phyloP scores from a whole-genome alignment of 2,113 vertebrate species.

The Galeopterus variegatus region DNA sequence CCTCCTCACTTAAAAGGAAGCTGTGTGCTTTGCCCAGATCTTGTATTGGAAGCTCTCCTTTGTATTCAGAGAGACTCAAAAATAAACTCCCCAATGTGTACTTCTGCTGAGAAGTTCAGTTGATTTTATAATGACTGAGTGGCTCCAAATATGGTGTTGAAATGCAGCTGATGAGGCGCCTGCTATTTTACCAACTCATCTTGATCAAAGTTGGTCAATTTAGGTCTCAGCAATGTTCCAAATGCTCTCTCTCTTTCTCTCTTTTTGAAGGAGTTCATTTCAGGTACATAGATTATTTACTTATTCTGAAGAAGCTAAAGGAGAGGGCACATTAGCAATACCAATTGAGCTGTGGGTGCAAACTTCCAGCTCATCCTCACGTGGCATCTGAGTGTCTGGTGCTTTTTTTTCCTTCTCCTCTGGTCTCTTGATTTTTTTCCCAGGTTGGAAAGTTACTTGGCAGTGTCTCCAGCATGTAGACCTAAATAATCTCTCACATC shows the following conservation, averaged over 20 bases:
- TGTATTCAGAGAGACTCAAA: slow-evolving; percentile 71
- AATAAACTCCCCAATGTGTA: slow-evolving; percentile 75
- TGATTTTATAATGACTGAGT: slow-evolving; percentile 69
- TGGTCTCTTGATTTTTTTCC: not conserved
- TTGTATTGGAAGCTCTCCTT: slow-evolving; percentile 43
- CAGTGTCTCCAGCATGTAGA: not conserved
- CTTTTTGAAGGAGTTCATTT: slow-evolving; percentile 65
- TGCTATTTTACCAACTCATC: slow-evolving; percentile 48
- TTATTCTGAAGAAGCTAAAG: slow-evolving; percentile 51
- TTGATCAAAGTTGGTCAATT: slow-evolving; percentile 50
- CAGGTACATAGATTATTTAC: slow-evolving; percentile 63
- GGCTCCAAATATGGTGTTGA: slow-evolving; percentile 53
- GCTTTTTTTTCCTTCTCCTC: not conserved
- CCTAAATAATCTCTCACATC: not conserved
- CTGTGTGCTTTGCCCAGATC: slow-evolving; percentile 37
- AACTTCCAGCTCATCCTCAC: not conserved
- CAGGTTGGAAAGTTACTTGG: not conserved
- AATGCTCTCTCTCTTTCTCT: not conserved
- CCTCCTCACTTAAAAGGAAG: slow-evolving; percentile 67
- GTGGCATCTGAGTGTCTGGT: not conserved
- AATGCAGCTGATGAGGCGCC: slow-evolving; percentile 34
- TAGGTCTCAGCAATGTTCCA: slow-evolving; percentile 51
- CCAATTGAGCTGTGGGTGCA: not conserved
- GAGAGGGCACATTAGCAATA: not conserved
- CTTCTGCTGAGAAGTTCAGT: slow-evolving; percentile 67